A percentile compares a stretch with the other conserved stretches of the same genome.
Conservation (phyloP, 2,797 vertebrate species). For the Phyllotis vaccarum region DNA sequence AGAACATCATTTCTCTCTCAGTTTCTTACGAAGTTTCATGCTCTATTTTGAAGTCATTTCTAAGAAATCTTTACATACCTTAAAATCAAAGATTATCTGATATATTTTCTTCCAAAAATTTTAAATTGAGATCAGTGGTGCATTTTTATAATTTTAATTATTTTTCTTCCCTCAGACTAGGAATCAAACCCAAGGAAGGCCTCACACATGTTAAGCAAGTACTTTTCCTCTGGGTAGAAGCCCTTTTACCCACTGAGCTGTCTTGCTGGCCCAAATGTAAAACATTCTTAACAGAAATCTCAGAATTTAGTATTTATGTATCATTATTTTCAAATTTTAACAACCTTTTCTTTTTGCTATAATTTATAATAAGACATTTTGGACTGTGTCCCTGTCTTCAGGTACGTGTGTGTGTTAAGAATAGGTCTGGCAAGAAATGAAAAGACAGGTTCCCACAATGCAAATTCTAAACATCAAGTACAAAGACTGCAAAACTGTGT, state of each 20-base stretch:
- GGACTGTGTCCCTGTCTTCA: background rate
- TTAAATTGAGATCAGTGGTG: background rate
- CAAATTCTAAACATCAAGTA: constrained; percentile 7
- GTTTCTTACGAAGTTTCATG: background rate
- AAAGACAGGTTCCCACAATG: background rate
- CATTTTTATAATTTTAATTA: background rate
- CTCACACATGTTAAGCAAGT: background rate
- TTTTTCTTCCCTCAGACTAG: background rate
- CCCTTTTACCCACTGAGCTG: background rate
- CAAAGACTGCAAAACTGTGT: background rate
- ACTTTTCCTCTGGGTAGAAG: background rate
- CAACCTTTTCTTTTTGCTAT: constrained; percentile 14
- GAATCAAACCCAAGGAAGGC: background rate
- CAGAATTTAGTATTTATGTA: background rate
- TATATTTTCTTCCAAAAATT: background rate
- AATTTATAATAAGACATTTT: background rate
- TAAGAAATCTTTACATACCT: constrained; percentile 23
- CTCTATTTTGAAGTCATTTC: background rate
- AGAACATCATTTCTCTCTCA: background rate
- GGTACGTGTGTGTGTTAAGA: background rate
- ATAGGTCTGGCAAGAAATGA: background rate
- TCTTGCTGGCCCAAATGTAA: background rate
- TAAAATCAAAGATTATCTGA: constrained; percentile 6
- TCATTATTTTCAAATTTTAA: background rate
- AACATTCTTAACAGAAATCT: constrained; percentile 2